Evolutionary conservation across 2,797 vertebrate species (phyloP), one percentile per base, ranked within the genome.

Genomic region (Hipposideros larvatus): DNA sequence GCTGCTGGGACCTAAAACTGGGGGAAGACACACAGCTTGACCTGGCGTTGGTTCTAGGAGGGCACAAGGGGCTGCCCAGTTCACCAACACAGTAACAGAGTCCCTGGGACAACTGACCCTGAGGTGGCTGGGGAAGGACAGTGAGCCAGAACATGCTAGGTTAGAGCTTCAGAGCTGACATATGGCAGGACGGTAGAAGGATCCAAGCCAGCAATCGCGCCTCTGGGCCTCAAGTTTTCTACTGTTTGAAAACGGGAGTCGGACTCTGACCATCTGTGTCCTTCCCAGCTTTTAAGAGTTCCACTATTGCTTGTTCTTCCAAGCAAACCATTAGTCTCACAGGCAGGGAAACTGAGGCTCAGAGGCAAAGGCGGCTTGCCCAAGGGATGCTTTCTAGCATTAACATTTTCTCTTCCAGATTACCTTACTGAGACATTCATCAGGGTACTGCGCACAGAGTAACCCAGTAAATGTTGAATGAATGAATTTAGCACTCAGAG

Each of bases 341-440:
- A 91, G 68, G 87, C 13, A 48, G 43, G 87, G 80, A 89, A 91
- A 94, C 21, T 28, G 74, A 95, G 75, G 71, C 34, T 61, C 19
- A 41, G 59, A 80, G 31, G 84, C 46, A 65, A 71, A 79, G 91
- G 89, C 57, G 83, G 43, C 28, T 68, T 91, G 21, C 46, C 63
- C n/a, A 24, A 34, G 66, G 61, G 71, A 57, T 9, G 24, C 16
- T 61, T 24, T 80, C 37, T 16, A 28, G 75, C 51, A 61, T 66
- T 46, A 75, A 83, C 41, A 10, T 26, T 24, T 61, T 84, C 53
- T 74, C 74, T 48, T 90, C 51, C n/a, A 3, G 43, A 28, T 73
- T 21, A 65, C 24, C 31, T 5, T 26, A 48, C 53, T 11, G 83
- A 94, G 59, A 21, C 11, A 21, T 24, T 59, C 41, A 11, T 68